Conservation (phyloP, 2,113 vertebrate genomes). For the Pollachius pollachius region DNA sequence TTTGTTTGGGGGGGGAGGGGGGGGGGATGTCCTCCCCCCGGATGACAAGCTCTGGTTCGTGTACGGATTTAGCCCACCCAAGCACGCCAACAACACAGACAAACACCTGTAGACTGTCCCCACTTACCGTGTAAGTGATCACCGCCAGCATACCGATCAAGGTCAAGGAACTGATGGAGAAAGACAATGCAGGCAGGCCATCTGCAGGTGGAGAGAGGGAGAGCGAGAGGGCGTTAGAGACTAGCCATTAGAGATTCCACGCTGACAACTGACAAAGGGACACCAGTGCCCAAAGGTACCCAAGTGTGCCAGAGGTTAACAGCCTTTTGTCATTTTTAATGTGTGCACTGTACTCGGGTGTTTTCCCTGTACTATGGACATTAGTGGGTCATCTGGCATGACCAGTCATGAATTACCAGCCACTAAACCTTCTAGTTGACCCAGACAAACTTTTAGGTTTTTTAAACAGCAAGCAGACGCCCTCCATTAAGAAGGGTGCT, state of each 20-base stretch:
- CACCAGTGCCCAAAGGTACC: neutral
- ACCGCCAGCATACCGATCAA: slow-evolving; percentile 98
- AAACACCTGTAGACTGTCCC: slow-evolving; percentile 25
- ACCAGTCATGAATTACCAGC: too few relatives aligned
- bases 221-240: slow-evolving; percentile 20
- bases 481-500: too few relatives aligned
- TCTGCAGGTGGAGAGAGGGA: slow-evolving; percentile 69
- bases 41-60: slow-evolving; percentile 32
- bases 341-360: neutral
- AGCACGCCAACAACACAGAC: slow-evolving; percentile 23
- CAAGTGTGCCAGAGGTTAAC: slow-evolving; percentile 1
- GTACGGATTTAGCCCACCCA: slow-evolving; percentile 21
- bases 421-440: too few relatives aligned
- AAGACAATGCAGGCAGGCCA: slow-evolving; percentile 90
- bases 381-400: too few relatives aligned
- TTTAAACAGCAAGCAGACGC: too few relatives aligned
- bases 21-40: slow-evolving; percentile 4
- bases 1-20: slow-evolving; percentile 5
- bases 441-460: too few relatives aligned
- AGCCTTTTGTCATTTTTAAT: slow-evolving; percentile 4
- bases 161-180: slow-evolving; percentile 97
- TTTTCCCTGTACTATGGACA: neutral
- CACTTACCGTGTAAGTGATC: slow-evolving; percentile 97
- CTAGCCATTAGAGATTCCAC: slow-evolving; percentile 35
- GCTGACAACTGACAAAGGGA: slow-evolving; percentile 27